Evolutionary conservation across 2,888 invertebrate species (phyloP), one percentile per base, ranked within the genome.

Genomic region (Morinoia aosen): DNA sequence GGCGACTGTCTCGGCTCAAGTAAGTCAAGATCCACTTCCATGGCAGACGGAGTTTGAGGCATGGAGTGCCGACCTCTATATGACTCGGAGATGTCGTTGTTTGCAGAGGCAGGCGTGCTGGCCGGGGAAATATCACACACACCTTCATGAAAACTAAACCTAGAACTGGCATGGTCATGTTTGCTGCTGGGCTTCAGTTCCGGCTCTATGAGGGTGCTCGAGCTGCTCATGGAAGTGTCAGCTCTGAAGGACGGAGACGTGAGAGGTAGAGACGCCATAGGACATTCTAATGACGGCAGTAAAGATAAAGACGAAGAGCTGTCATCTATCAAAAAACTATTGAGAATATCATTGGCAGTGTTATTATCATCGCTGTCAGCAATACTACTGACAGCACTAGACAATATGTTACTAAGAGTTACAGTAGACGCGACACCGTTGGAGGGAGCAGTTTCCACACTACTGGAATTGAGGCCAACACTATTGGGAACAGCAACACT

Each of bases 11-110:
- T 96, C 91, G 88, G 96, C 96, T 96, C 96, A 95, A 76, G 96
- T 95, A 93, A 96, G 76, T 96, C 96, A 58, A 96, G 96, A 88
- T 96, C 96, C 8, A 96, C 96, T 57, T 96, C 96, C 96, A 96
- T 96, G 56, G 96, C 96, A 57, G 96, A 96, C 58, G 95, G 96
- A 88, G 96, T 96, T 56, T 95, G 76, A 39, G 96, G 95, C 16
- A 96, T 91, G 5, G 93, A 93, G 57, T 93, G 93, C 14, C 57
- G 11, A 12, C 57, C 93, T 57, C 57, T 56, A 19, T 48, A 57
- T 7, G 93, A 10, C 48, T 57, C 57, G n/a, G 93, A 56, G 16
- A 93, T 57, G 33, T 57, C 57, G 16, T 90, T 40, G 57, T 57
- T 33, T 16, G 33, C 57, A n/a, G 93, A 57, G 8, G 93, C 95